Base-by-base conservation (phyloP, 2,888 invertebrate genomes). In the Sphaerophoria rueppellii region DNA sequence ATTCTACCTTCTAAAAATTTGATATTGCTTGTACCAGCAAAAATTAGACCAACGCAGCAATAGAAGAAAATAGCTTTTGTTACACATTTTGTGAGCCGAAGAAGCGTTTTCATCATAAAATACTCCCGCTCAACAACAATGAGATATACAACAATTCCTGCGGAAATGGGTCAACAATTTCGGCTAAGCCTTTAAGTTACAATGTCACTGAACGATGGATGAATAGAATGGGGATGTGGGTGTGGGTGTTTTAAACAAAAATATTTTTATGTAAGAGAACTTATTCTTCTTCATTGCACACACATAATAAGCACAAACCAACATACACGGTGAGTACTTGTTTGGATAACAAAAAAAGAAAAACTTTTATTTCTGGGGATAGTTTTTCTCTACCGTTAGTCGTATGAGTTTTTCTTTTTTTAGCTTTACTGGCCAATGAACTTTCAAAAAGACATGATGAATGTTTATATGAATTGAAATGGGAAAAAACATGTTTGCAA, bases 381-480 rank as follows among this genome's bases (percentile, higher is more conserved):
- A 40, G 14, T 34, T 40, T 48, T 34, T 57, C 14, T 40, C 34
- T 63, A 43, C 11, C 46, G 50, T 46, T 7, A 24, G 57, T 48
- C 24, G 70, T 55, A 0, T 40, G 14, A 16, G 16, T 54, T 67
- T 70, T 67, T 37, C 46, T 63, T 57, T 67, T 65, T 55, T 77
- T 63, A 57, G 50, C 77, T 82, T 37, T 43, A 43, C 57, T 73
- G 82, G 82, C 57, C 82, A 65, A 70, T 82, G 78, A 82, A 82
- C 82, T 74, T 70, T 43, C 12, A 43, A 43, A 43, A 43, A 43
- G 12, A 43, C 4, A 6, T 11, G 9, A 43, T 6, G 55, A 54
- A 72, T 37, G 50, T 7, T 1, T 6, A 14, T 43, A 16, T 16
- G 50, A 46, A 35, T 35, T 73, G 57, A 40, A 40, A 40, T 7